These are phyloP conservation scores for Heliconius himera DNA, from an alignment of 1,140 invertebrate species.

Conservation along the genomic window DNA sequence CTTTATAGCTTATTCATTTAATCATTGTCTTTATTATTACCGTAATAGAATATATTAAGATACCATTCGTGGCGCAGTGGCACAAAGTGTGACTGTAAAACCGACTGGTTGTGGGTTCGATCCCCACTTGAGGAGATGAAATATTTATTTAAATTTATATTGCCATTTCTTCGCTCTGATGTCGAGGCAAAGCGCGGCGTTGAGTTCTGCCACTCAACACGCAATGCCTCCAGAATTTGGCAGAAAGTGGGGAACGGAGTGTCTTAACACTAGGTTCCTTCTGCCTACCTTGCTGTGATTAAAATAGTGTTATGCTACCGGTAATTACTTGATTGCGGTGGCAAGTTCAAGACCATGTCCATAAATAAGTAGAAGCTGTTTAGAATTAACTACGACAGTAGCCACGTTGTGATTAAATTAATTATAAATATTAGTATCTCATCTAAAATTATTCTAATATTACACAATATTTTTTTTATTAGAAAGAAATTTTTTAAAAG, in stretches of 20 bases:
- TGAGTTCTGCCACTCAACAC: no score
- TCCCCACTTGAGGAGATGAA: no score
- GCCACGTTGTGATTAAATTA: conserved; percentile 48
- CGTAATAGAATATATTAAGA: conserved; percentile 39
- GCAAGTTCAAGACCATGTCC: conserved; percentile 72
- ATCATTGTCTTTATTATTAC: conserved; percentile 31
- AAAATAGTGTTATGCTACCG: conserved; percentile 50
- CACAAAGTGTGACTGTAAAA: no score
- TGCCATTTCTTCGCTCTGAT: no score
- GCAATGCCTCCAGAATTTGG: no score
- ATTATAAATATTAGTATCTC: not conserved
- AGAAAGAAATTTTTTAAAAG: not conserved
- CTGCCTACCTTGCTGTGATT: not conserved
- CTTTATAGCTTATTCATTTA: conserved; percentile 31
- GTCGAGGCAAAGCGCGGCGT: no score
- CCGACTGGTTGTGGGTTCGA: no score
- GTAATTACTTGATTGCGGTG: conserved; percentile 49
- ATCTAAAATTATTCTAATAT: not conserved
- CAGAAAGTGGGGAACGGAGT: no score
- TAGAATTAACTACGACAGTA: conserved; percentile 37
- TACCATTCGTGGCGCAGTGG: no score
- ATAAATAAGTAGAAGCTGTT: conserved; percentile 44
- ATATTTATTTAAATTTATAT: no score
- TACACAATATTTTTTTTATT: not conserved
- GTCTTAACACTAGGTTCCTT: no score